Evolutionary conservation across 2,113 vertebrate species (phyloP).

Genomic region (Scytalopus superciliaris): DNA sequence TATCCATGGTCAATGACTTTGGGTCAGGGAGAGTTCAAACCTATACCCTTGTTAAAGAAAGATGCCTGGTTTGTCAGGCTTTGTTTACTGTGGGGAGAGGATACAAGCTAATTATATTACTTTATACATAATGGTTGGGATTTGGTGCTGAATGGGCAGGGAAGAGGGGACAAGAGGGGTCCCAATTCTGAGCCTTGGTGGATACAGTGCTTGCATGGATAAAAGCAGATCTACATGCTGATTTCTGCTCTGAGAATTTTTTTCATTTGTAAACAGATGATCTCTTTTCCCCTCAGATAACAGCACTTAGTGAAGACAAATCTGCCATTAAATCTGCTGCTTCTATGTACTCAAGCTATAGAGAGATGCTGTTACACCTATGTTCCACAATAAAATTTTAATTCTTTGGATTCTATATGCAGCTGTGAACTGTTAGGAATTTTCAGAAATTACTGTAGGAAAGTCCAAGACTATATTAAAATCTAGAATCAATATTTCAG

Average conservation of each 20-base stretch:
- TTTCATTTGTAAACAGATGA: neutral
- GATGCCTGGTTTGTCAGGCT: neutral
- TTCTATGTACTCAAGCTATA: neutral
- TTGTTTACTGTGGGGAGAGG: neutral
- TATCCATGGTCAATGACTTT: neutral
- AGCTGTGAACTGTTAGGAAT: neutral
- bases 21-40: neutral
- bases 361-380: neutral
- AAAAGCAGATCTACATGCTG: neutral
- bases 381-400: neutral
- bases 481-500: neutral
- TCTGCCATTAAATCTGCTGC: neutral
- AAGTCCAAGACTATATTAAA: neutral
- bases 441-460: neutral
- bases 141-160: neutral
- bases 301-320: neutral
- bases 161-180: neutral
- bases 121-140: neutral
- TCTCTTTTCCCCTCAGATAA: neutral
- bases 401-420: neutral
- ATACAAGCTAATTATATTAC: neutral
- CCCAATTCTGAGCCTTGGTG: neutral
- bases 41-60: neutral
- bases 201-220: fast-evolving
- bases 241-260: neutral